Percentiles rank a stretch among this genome's conserved stretches.
Evolutionary conservation across 2,113 vertebrate genomes (phyloP).

Genomic region (Eulemur macaco): DNA sequence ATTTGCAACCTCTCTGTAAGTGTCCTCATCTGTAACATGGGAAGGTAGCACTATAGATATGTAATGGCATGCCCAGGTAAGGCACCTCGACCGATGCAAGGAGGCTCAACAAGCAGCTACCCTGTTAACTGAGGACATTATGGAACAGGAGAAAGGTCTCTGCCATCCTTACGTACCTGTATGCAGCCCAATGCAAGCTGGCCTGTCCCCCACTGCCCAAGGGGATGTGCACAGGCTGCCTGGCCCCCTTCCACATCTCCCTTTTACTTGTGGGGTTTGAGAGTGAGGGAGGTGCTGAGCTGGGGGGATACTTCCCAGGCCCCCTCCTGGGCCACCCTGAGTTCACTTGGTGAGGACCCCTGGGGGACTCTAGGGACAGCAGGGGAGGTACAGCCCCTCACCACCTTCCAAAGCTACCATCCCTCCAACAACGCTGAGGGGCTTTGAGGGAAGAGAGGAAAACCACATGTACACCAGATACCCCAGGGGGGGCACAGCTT

Average conservation of each 20-base stretch:
- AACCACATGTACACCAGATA: not conserved
- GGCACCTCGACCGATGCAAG: rapidly evolving
- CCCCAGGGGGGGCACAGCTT: not conserved
- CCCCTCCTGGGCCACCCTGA: not conserved
- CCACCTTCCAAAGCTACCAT: not conserved
- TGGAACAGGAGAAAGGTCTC: not conserved
- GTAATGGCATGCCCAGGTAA: rapidly evolving
- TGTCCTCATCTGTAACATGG: not conserved
- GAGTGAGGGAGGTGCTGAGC: not conserved
- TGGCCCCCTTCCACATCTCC: not conserved
- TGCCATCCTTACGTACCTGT: not conserved
- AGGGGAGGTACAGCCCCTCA: not conserved
- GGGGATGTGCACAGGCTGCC: not conserved
- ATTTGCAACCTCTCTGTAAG: not conserved
- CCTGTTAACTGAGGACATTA: not conserved
- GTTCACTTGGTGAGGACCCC: not conserved
- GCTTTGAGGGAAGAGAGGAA: not conserved
- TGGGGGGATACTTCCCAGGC: not conserved
- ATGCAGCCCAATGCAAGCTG: not conserved
- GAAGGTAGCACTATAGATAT: rapidly evolving
- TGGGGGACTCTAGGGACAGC: too few relatives aligned
- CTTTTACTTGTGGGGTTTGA: not conserved
- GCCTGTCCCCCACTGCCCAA: not conserved
- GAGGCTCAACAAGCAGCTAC: too few relatives aligned
- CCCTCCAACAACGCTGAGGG: not conserved